These are phyloP conservation scores for Odobenus rosmarus DNA, from an alignment of 2,113 vertebrate genomes.

Conservation along the genomic window DNA sequence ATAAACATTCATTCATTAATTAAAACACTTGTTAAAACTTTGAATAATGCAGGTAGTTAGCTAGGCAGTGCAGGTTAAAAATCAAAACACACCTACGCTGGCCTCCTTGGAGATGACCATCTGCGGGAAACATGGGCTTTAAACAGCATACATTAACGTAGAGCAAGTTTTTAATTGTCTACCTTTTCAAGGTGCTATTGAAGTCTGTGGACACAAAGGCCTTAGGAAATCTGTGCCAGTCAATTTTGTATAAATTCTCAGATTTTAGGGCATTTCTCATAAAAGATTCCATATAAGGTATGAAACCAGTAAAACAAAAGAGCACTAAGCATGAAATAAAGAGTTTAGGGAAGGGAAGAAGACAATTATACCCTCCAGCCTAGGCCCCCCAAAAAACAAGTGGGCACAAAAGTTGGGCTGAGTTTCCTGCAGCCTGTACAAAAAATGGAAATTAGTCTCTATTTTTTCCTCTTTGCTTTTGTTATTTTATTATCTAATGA, in stretches of 20 bases:
- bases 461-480: neutral
- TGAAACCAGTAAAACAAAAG: neutral
- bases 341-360: neutral
- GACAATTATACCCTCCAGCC: neutral
- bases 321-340: neutral
- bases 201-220: neutral
- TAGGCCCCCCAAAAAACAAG: neutral
- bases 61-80: neutral
- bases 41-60: neutral
- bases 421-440: neutral
- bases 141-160: neutral
- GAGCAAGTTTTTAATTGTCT: neutral
- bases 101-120: neutral
- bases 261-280: neutral
- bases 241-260: neutral
- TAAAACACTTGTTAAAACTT: neutral
- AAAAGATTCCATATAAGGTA: neutral
- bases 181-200: neutral
- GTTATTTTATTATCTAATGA: neutral
- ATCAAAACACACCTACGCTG: neutral
- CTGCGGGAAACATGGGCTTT: neutral
- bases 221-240: neutral
- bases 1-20: constrained; percentile 1
- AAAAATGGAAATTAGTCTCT: neutral
- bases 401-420: neutral